Evolutionary conservation across 2,888 invertebrate species (phyloP).

Genomic region (Lumbricus terrestris): DNA sequence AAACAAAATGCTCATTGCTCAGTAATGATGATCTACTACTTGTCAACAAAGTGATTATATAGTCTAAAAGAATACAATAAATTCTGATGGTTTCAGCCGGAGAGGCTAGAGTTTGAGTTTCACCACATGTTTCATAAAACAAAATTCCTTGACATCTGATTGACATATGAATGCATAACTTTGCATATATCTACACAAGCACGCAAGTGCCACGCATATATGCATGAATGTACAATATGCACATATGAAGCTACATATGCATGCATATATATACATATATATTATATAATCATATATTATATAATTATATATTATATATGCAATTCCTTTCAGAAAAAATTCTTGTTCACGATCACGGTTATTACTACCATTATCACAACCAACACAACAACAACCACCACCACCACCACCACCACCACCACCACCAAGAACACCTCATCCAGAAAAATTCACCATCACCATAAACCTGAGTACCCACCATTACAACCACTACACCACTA

Average conservation of each 20-base stretch:
- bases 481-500: too few species aligned
- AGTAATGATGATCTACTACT: too few species aligned
- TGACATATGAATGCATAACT: neutral
- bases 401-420: neutral
- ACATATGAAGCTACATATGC: too few species aligned
- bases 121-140: neutral
- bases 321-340: neutral
- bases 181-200: too few species aligned
- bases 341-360: neutral
- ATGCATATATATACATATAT: too few species aligned
- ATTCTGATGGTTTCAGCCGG: neutral
- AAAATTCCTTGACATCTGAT: too few species aligned
- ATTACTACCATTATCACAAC: neutral
- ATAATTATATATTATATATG: too few species aligned
- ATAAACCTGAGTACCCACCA: too few species aligned
- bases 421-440: neutral
- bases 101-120: neutral
- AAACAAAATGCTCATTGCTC: neutral
- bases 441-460: too few species aligned
- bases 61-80: neutral
- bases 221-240: neutral
- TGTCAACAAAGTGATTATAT: neutral
- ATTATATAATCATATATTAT: too few species aligned
- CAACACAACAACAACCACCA: neutral
- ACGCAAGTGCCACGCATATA: neutral